Conservation (phyloP, 2,888 invertebrate species). For the Strigamia crassipes region DNA sequence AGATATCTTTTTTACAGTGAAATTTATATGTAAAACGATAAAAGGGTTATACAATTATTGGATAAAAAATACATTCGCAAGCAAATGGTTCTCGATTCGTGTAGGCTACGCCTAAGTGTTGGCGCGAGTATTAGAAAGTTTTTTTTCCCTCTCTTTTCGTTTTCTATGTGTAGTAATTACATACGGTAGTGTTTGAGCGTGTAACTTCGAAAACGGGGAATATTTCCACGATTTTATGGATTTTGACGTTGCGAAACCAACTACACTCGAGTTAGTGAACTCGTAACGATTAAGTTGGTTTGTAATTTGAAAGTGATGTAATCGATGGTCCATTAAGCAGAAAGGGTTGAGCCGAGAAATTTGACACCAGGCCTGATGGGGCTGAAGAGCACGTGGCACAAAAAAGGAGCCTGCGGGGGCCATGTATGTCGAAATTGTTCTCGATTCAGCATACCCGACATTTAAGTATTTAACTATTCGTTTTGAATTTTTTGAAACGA, state of each 20-base stretch:
- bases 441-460: background rate
- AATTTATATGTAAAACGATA: background rate
- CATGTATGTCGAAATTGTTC: background rate
- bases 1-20: no score
- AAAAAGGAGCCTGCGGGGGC: conserved; percentile 25
- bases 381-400: conserved; percentile 27
- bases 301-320: conserved; percentile 28
- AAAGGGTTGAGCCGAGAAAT: conserved; percentile 37
- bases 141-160: background rate
- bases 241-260: background rate
- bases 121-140: background rate
- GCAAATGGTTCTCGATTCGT: background rate
- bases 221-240: background rate
- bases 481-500: background rate
- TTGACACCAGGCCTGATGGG: conserved; percentile 13
- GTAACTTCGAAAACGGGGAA: background rate
- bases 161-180: background rate
- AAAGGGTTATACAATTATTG: background rate
- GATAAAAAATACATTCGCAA: conserved; percentile 6
- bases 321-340: conserved; percentile 6
- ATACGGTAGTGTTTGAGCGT: background rate
- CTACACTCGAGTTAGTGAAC: background rate
- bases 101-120: background rate
- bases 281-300: background rate
- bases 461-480: background rate